Evolutionary conservation across 2,797 vertebrate species (phyloP).

Genomic region (Sparidentex hasta): DNA sequence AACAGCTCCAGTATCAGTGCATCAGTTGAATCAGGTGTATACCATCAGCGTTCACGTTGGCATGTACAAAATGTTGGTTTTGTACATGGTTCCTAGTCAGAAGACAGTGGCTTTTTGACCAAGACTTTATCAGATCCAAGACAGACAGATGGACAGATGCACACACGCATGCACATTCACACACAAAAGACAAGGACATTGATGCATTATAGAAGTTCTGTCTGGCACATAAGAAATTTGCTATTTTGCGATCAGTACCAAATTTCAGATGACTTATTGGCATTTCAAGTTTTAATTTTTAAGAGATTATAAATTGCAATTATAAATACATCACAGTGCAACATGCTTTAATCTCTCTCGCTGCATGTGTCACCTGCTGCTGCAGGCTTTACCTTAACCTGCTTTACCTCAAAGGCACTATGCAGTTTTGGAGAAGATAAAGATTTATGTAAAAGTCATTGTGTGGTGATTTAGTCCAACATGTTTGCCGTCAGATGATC

Average conservation of each 20-base stretch:
- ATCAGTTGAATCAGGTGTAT: not conserved
- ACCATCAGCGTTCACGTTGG: not conserved
- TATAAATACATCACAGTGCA: not conserved
- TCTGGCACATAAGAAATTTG: not conserved
- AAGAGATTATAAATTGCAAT: not conserved
- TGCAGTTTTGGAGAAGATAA: no score
- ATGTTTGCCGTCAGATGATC: not conserved
- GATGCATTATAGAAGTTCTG: not conserved
- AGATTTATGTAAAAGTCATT: not conserved
- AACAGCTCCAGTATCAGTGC: not conserved
- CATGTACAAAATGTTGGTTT: not conserved
- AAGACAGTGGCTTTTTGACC: no score
- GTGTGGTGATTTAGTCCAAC: not conserved
- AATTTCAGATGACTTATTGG: not conserved
- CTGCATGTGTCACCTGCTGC: not conserved
- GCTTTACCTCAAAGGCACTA: no score
- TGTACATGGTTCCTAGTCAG: no score
- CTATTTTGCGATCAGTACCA: not conserved
- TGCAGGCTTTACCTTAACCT: no score
- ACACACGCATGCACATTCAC: no score
- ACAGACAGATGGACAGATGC: no score
- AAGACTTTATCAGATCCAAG: not conserved
- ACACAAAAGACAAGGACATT: not conserved
- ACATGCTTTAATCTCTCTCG: not conserved
- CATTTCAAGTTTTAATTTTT: no score